Evolutionary conservation across 2,888 invertebrate species (phyloP).

Genomic region (Automeris io): DNA sequence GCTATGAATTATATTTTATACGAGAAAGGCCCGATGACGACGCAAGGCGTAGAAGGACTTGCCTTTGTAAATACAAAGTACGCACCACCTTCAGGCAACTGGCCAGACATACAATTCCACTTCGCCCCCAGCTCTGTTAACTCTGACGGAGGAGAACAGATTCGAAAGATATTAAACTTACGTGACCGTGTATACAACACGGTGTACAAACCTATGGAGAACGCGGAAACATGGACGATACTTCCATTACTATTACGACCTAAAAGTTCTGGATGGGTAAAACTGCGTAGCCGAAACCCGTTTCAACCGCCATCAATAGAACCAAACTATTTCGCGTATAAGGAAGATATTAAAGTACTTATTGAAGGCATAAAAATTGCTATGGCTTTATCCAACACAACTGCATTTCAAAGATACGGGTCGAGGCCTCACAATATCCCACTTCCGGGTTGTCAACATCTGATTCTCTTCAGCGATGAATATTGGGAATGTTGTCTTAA

Average conservation of each 20-base stretch:
- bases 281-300: constrained; percentile 88
- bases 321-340: constrained; percentile 94
- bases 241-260: constrained; percentile 89
- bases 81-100: constrained; percentile 84
- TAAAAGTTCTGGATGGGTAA: constrained; percentile 91
- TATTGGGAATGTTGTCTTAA: constrained; percentile 92
- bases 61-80: constrained; percentile 93
- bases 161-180: constrained; percentile 84
- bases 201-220: constrained; percentile 87
- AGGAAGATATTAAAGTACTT: constrained; percentile 86
- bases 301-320: constrained; percentile 89
- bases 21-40: constrained; percentile 90
- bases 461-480: constrained; percentile 84
- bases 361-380: constrained; percentile 92
- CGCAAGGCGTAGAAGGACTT: constrained; percentile 89
- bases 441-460: constrained; percentile 88
- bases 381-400: constrained; percentile 85
- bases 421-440: constrained; percentile 87
- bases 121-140: constrained; percentile 90
- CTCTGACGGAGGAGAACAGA: constrained; percentile 89
- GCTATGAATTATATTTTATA: constrained; percentile 88
- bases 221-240: constrained; percentile 90
- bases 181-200: constrained; percentile 90
- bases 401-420: constrained; percentile 88
- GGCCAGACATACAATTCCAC: constrained; percentile 93